Base-by-base conservation (phyloP, 2,113 vertebrate species). In the Ariopsis seemanni region DNA sequence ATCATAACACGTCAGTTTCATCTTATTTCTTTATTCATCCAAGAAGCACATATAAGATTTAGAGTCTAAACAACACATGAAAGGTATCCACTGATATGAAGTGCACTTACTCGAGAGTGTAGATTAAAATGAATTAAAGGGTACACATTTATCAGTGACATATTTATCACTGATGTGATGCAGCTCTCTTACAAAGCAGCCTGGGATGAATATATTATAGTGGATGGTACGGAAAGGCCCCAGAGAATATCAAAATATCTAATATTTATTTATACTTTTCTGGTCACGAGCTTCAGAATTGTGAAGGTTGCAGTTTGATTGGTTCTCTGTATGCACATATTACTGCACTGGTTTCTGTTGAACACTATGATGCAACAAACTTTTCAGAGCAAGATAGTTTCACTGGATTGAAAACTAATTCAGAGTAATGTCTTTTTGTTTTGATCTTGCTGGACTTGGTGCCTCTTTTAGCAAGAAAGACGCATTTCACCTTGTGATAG, bases 111-210 rank as follows among this genome's bases (percentile, higher is more conserved):
- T 30, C 75, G 17, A 52, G n/a, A 14, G 52, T 79, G 75, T 17
- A 57, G 48, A 77, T 53, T 52, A 79, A 79, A 55, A 79, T 79
- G 25, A 79, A 55, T 55, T 27, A 79, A 53, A 79, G 25, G 25
- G 1, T 52, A 55, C 12, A 55, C 25, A 57, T 79, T 79, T 55
- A n/a, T 27, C 52, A 14, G 52, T 27, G 75, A 53, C 50, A 78
- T 50, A 53, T 53, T 78, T 55, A 78, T 78, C 75, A 78, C 6
- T 15, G 48, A 27, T 55, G 52, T 55, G 75, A 78, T n/a, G 50
- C 52, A 27, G 52, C 14, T 17, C 52, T 79, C 75, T 55, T 79
- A 79, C 0, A 14, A 17, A 55, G 52, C 14, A 27, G 52, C 12
- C 22, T 27, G 25, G 22, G 6, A 1, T 15, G 10, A 55, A 78